Percentiles rank a stretch among this genome's conserved stretches.
phyloP scores from a whole-genome alignment of 2,888 invertebrate species.

The Macroteleia sp. region DNA sequence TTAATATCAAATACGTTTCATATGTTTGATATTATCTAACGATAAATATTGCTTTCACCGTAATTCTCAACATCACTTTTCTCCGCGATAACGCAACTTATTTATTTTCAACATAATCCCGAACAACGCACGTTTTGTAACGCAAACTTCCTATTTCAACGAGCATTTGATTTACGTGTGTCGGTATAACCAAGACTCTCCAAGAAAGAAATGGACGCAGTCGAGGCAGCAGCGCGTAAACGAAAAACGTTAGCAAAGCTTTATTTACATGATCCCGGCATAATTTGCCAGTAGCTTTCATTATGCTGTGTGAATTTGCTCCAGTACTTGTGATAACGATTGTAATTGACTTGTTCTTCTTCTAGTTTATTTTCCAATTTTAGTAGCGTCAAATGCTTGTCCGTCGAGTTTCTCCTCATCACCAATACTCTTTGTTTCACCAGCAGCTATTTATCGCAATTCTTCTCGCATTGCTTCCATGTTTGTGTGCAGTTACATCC shows the following conservation, averaged over 20 bases:
- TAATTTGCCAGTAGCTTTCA: conserved; percentile 14
- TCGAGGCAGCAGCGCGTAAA: too few species aligned
- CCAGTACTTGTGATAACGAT: conserved; percentile 10
- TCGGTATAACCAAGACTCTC: too few species aligned
- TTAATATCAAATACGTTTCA: too few species aligned
- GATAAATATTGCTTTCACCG: too few species aligned
- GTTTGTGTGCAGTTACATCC: conserved; percentile 56
- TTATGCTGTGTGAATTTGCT: conserved; percentile 7
- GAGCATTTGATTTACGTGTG: too few species aligned
- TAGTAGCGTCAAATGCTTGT: conserved; percentile 35
- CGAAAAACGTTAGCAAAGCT: conserved; percentile 5
- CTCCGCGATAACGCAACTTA: too few species aligned
- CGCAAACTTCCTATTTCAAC: too few species aligned
- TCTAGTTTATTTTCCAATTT: conserved; percentile 36
- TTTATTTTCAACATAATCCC: too few species aligned
- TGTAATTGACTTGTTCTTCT: conserved; percentile 45
- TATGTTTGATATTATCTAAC: too few species aligned
- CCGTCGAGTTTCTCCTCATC: conserved; percentile 52
- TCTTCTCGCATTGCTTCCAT: conserved; percentile 65
- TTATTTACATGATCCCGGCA: conserved; percentile 21
- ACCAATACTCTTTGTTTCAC: conserved; percentile 61
- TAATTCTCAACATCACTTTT: too few species aligned
- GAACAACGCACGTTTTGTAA: too few species aligned
- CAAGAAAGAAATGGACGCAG: too few species aligned
- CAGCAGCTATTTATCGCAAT: conserved; percentile 72